Conservation (phyloP, 53 echinoderm and acorn worm species). For the Holothuria scabra region DNA sequence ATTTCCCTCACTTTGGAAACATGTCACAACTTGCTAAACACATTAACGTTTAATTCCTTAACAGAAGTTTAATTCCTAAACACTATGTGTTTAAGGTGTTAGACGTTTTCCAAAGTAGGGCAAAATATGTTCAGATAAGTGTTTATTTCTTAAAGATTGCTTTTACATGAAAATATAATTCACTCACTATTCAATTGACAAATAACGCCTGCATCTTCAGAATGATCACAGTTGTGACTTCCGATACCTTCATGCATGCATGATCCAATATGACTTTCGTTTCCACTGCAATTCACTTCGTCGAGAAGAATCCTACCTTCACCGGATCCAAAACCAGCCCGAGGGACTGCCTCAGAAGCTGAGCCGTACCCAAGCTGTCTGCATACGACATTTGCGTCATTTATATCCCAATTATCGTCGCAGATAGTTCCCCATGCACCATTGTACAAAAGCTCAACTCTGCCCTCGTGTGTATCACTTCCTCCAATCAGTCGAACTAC, state of each 20-base stretch:
- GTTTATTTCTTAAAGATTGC: too few relatives aligned
- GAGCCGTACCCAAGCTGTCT: conserved; percentile 12
- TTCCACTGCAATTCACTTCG: background rate
- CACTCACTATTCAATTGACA: conserved; percentile 3
- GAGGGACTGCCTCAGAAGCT: background rate
- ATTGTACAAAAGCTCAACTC: conserved; percentile 19
- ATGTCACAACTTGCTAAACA: too few relatives aligned
- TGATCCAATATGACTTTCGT: background rate
- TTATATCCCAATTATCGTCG: conserved; percentile 1
- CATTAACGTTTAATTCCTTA: too few relatives aligned
- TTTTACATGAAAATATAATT: too few relatives aligned
- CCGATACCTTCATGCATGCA: background rate
- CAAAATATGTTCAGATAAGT: too few relatives aligned
- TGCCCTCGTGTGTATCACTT: background rate
- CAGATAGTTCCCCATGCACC: conserved; percentile 16
- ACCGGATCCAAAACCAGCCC: background rate
- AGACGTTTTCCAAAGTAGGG: too few relatives aligned
- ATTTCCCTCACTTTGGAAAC: too few relatives aligned
- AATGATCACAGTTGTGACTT: background rate
- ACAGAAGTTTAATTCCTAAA: too few relatives aligned
- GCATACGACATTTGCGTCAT: background rate
- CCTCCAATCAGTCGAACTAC: conserved; percentile 22
- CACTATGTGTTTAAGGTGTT: too few relatives aligned
- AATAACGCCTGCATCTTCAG: conserved; percentile 23
- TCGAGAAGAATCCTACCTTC: background rate